Conservation (phyloP, 2,888 invertebrate species). For the Chorisops tibialis region DNA sequence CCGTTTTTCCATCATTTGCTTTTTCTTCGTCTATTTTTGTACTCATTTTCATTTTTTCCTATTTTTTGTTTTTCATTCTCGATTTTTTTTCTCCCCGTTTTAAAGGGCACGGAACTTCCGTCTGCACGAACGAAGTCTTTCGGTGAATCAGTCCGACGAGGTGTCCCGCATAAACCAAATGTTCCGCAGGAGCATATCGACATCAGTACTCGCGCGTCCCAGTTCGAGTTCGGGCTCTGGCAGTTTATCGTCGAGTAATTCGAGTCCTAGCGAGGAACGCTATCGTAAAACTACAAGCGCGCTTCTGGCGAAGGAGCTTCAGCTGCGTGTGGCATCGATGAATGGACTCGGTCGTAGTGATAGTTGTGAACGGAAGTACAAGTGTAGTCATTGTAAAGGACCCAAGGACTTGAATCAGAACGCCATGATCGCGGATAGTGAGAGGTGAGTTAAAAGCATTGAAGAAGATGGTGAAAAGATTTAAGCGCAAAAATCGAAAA, state of each 20-base stretch:
- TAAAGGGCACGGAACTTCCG: constrained; percentile 40
- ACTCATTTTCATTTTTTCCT: constrained; percentile 15
- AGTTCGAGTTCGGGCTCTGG: neutral
- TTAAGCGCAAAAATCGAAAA: too few species aligned
- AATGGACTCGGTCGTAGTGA: neutral
- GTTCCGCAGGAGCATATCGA: constrained; percentile 33
- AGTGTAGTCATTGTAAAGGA: constrained; percentile 21
- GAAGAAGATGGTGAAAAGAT: too few species aligned
- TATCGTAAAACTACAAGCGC: constrained; percentile 8
- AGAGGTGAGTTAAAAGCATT: constrained; percentile 15
- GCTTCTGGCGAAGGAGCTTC: constrained; percentile 17
- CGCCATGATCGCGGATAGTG: constrained; percentile 15
- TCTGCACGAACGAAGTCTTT: constrained; percentile 37
- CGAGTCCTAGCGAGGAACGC: constrained; percentile 20
- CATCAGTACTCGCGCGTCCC: constrained; percentile 16
- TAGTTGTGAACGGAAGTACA: constrained; percentile 13
- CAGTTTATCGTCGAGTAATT: neutral
- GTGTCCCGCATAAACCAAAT: constrained; percentile 41
- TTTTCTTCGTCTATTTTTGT: neutral
- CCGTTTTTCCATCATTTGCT: constrained; percentile 1
- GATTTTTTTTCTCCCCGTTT: constrained; percentile 18
- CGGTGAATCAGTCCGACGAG: constrained; percentile 38
- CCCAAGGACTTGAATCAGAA: constrained; percentile 13
- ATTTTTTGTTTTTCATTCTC: constrained; percentile 7
- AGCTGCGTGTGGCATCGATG: constrained; percentile 2